These are phyloP conservation scores for Aspidoscelis tigris DNA, from an alignment of 2,113 vertebrate genomes.

Conservation along the genomic window DNA sequence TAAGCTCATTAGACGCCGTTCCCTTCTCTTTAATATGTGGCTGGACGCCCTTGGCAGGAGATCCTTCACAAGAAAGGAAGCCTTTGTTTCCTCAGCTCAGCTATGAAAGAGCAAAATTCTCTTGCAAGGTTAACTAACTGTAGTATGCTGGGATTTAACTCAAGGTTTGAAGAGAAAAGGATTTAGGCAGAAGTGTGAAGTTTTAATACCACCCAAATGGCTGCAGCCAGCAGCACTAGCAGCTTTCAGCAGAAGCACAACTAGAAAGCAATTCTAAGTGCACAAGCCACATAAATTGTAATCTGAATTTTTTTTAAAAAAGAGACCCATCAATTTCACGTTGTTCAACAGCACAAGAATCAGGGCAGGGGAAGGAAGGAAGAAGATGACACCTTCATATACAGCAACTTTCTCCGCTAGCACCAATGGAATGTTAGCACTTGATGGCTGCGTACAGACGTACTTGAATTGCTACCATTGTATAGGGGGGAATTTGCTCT, in stretches of 20 bases:
- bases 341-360: constrained; percentile 65
- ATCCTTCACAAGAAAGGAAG: constrained; percentile 43
- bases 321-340: constrained; percentile 50
- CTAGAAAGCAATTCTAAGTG: constrained; percentile 79
- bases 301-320: constrained; percentile 50
- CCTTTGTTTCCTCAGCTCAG: constrained; percentile 35
- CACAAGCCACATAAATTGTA: constrained; percentile 71
- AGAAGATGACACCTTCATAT: constrained; percentile 54
- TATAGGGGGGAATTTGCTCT: not conserved
- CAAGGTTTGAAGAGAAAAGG: constrained; percentile 14
- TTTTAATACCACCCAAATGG: constrained; percentile 7
- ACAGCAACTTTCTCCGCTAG: constrained; percentile 57
- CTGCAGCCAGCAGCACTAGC: constrained; percentile 54
- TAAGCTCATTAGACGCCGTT: constrained; percentile 39
- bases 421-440: constrained; percentile 71
- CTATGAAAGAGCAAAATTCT: constrained; percentile 19
- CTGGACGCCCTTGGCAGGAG: constrained; percentile 44
- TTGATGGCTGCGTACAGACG: constrained; percentile 34
- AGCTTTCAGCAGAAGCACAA: constrained; percentile 75
- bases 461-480: not conserved
- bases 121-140: constrained; percentile 35
- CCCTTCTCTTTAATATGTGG: constrained; percentile 25
- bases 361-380: constrained; percentile 35
- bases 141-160: constrained; percentile 6
- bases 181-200: constrained; percentile 29